Percentiles rank a stretch among this genome's conserved stretches.
Evolutionary conservation across 1,140 invertebrate species (phyloP).

Genomic region (Leptopilina boulardi): DNA sequence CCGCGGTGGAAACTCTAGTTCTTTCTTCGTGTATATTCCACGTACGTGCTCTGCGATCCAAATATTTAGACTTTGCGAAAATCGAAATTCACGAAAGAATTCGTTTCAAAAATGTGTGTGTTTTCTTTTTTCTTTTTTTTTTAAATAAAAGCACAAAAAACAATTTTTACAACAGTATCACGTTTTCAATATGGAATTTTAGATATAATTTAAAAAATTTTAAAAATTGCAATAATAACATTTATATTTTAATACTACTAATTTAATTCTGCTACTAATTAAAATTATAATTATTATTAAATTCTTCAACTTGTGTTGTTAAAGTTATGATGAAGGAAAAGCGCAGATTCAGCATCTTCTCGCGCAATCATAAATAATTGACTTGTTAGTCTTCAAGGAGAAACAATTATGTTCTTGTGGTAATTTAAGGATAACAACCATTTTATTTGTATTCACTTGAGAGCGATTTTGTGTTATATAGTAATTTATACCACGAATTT

Average conservation of each 20-base stretch:
- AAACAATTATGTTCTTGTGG: slow-evolving; percentile 13
- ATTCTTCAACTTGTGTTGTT: no score
- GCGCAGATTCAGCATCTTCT: background rate
- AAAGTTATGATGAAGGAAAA: background rate
- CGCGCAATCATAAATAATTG: background rate
- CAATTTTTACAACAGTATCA: background rate
- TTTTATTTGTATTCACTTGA: slow-evolving; percentile 16
- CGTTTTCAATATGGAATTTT: no score
- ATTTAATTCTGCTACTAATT: no score
- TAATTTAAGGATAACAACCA: background rate
- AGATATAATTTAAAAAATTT: no score
- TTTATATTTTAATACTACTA: no score
- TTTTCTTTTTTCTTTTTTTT: no score
- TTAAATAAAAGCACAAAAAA: slow-evolving; percentile 2
- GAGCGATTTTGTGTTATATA: slow-evolving; percentile 4
- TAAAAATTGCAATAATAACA: no score
- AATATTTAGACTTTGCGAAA: slow-evolving; percentile 20
- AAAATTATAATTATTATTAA: no score
- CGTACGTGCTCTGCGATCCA: slow-evolving; percentile 19
- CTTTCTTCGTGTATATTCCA: slow-evolving; percentile 32
- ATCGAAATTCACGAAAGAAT: slow-evolving; percentile 23
- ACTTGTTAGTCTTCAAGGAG: background rate
- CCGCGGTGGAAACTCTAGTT: slow-evolving; percentile 19
- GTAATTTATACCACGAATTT: slow-evolving; percentile 15
- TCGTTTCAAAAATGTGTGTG: background rate